These are phyloP conservation scores for Dolichomitus sp. DNA, from an alignment of 2,888 invertebrate species.

Conservation along the genomic window DNA sequence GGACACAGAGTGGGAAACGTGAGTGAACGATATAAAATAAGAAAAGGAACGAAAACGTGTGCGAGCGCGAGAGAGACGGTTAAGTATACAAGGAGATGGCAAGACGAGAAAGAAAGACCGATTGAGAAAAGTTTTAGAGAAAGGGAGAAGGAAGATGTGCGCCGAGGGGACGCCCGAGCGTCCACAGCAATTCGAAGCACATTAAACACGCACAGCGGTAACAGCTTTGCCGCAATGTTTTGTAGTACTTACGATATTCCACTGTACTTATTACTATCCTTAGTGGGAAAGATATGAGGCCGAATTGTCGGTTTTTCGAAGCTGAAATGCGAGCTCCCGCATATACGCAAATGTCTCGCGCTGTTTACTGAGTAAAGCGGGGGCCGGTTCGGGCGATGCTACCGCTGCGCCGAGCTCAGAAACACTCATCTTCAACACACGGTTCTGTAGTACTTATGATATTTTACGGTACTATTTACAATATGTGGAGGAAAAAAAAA, in stretches of 20 bases:
- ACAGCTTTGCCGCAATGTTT: not conserved
- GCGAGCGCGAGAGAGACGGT: conserved; percentile 9
- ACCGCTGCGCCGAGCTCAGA: too few species aligned
- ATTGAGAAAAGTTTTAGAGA: not conserved
- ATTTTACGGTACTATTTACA: not conserved
- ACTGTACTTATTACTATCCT: not conserved
- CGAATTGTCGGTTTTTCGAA: too few species aligned
- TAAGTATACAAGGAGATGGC: conserved; percentile 6
- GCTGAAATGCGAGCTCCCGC: too few species aligned
- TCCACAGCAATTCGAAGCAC: not conserved
- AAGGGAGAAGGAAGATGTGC: conserved; percentile 50
- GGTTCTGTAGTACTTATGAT: not conserved
- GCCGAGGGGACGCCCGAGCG: not conserved
- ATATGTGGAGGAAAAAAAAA: not conserved
- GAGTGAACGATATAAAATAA: conserved; percentile 36
- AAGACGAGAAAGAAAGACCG: conserved; percentile 19
- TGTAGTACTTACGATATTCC: not conserved
- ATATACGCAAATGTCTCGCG: too few species aligned
- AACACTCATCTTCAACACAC: not conserved
- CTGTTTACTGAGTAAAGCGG: too few species aligned
- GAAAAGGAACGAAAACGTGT: conserved; percentile 30
- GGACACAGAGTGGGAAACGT: not conserved
- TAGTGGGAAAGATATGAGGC: not conserved
- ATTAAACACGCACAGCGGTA: not conserved
- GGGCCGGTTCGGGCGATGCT: too few species aligned